Evolutionary conservation across 1,140 invertebrate species (phyloP).

Genomic region (Drosophila novamexicana): DNA sequence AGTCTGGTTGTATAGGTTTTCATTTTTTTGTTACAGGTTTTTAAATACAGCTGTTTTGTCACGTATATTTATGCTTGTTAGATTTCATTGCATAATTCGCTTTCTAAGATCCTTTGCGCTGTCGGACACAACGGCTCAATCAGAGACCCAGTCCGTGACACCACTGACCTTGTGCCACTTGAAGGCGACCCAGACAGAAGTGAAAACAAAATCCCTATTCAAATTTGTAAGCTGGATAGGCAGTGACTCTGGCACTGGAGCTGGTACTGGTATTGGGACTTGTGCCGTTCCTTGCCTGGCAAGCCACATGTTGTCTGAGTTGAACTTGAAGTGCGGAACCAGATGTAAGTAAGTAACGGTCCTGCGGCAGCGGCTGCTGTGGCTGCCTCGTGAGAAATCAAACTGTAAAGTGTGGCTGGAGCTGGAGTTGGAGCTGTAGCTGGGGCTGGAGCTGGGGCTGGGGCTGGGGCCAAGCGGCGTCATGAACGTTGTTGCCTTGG

Average conservation of each 20-base stretch:
- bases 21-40: neutral
- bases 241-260: constrained; percentile 8
- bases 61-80: neutral
- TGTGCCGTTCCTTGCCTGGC: constrained; percentile 16
- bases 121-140: constrained; percentile 51
- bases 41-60: neutral
- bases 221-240: constrained; percentile 59
- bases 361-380: constrained; percentile 58
- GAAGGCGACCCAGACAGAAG: constrained; percentile 75
- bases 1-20: neutral
- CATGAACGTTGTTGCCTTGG: constrained; percentile 42
- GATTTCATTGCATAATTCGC: constrained; percentile 41
- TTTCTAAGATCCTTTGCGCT: constrained; percentile 10
- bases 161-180: constrained; percentile 78
- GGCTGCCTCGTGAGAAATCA: constrained; percentile 78
- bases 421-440: constrained; percentile 30
- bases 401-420: constrained; percentile 78
- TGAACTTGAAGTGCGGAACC: constrained; percentile 81
- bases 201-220: constrained; percentile 82
- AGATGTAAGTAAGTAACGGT: constrained; percentile 80
- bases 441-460: constrained; percentile 14
- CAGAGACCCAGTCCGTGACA: constrained; percentile 51
- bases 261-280: constrained; percentile 30
- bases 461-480: constrained; percentile 24
- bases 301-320: constrained; percentile 63